Conservation (phyloP, 1,140 invertebrate genomes). For the Magallana angulata region DNA sequence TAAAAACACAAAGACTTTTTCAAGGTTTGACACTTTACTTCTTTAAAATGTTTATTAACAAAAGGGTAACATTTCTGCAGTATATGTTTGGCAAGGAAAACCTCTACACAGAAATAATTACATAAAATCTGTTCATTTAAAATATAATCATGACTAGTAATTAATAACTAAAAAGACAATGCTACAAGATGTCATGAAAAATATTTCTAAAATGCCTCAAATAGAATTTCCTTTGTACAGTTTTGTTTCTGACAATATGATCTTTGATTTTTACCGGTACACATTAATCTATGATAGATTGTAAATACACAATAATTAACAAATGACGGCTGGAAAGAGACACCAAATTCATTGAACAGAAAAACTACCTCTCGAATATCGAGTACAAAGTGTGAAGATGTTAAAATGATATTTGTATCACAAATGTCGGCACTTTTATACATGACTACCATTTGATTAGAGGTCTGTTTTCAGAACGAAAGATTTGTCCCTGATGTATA, state of each 20-base stretch:
- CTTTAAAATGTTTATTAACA: neutral
- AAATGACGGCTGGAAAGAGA: too few species aligned
- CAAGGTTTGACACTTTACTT: neutral
- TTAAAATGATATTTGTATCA: too few species aligned
- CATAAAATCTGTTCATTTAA: neutral
- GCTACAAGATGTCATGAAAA: neutral
- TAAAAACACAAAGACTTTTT: neutral
- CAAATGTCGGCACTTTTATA: too few species aligned
- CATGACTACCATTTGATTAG: neutral
- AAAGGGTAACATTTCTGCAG: neutral
- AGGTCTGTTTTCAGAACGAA: neutral
- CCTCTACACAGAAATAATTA: neutral
- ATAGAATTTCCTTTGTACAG: too few species aligned
- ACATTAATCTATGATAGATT: too few species aligned
- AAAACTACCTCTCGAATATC: neutral
- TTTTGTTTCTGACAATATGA: too few species aligned
- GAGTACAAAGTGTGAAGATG: neutral
- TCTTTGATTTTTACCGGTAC: too few species aligned
- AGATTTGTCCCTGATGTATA: neutral
- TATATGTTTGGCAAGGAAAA: constrained; percentile 26
- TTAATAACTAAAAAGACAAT: constrained; percentile 1
- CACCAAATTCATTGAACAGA: too few species aligned
- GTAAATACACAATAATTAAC: too few species aligned
- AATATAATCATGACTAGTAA: constrained; percentile 15
- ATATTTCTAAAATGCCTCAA: too few species aligned